Base-by-base conservation (phyloP, 2,113 vertebrate species). In the Neoarius graeffei region DNA sequence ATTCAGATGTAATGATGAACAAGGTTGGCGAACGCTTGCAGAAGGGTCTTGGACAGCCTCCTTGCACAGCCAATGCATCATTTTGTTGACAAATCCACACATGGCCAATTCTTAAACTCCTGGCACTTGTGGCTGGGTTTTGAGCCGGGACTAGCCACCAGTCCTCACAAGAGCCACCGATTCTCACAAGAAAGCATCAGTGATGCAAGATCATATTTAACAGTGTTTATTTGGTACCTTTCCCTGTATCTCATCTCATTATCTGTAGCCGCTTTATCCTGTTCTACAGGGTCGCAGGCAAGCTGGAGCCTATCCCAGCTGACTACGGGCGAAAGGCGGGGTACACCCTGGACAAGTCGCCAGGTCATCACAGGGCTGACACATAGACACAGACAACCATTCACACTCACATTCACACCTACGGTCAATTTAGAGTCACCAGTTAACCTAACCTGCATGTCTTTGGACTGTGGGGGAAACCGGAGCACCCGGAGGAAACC, bases 1-100 rank as follows among this genome's bases (percentile, higher is more conserved):
- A 57, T 27, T 27, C 79, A 81, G 56, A 81, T 81, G 80, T 62
- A 23, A 42, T 82, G 57, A 62, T 82, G 25, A 82, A 25, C 80
- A 82, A 48, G 1, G 57, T 62, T 82, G 80, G 57, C 17, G 9
- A 23, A 48, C 25, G 15, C 57, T 82, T 48, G 5, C 80, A 48
- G 30, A 62, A 42, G 57, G 80, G 13, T 82, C 30, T 25, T 62
- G 30, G 59, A 82, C 80, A 62, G 48, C 19, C 59, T 48, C 30
- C 25, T 62, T 9, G 3, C 20, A 62, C 19, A 82, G 35, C 59
- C 30, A 48, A 62, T 82, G 35, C 54, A 81, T 81, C 54, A 81
- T 42, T 15, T 42, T 81, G 54, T 35, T 81, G 54, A 82, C 23
- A 62, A 62, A 62, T 23, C n/a, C 57, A 20, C 42, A 20, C 20